These are phyloP conservation scores for Macrochelys suwanniensis DNA, from an alignment of 2,797 vertebrate species.

Conservation along the genomic window DNA sequence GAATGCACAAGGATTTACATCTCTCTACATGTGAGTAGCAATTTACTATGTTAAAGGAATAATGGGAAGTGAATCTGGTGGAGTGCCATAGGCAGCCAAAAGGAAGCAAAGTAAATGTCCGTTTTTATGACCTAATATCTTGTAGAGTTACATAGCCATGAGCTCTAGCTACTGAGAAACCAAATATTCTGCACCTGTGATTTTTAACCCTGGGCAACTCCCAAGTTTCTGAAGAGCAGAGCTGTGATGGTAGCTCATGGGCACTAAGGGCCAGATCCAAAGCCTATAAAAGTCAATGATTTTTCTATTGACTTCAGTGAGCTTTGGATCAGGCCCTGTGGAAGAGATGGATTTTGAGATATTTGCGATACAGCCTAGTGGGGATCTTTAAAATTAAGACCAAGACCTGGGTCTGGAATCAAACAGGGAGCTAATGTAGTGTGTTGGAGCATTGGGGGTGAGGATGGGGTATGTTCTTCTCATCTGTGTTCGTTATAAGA, in stretches of 20 bases:
- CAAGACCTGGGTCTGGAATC: not conserved
- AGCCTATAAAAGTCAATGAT: not conserved
- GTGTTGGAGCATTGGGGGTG: not conserved
- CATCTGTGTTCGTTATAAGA: not conserved
- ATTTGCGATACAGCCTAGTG: not conserved
- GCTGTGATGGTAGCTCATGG: not conserved
- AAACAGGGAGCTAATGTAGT: not conserved
- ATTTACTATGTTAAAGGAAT: not conserved
- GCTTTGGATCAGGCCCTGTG: not conserved
- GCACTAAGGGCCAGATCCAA: not conserved
- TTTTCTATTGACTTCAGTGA: not conserved
- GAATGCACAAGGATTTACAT: not conserved
- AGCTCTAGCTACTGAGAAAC: not conserved
- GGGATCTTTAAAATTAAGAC: not conserved
- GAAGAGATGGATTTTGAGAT: not conserved
- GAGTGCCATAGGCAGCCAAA: not conserved
- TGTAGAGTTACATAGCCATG: not conserved
- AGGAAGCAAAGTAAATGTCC: not conserved
- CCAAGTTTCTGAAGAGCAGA: not conserved
- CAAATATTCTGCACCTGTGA: not conserved
- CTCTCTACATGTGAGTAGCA: not conserved
- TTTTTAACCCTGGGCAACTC: not conserved
- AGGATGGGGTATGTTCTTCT: not conserved
- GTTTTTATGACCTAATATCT: not conserved
- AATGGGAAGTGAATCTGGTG: not conserved